A percentile compares a stretch with the other conserved stretches of the same genome.
Conservation (phyloP, 2,797 vertebrate species). For the Cyprinodon diabolis region DNA sequence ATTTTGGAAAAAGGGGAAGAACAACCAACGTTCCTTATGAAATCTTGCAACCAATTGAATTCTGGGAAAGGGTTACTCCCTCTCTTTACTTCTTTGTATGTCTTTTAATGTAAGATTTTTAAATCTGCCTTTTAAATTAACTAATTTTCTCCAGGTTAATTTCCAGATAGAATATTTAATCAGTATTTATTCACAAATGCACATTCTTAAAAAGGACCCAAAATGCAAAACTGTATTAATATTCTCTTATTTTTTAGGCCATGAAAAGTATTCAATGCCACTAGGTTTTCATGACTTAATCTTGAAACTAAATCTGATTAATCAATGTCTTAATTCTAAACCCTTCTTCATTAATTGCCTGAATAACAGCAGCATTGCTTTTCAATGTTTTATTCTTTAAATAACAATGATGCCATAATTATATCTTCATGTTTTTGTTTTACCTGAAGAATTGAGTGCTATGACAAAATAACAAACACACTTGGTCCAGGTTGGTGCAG, state of each 20-base stretch:
- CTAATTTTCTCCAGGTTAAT: not conserved
- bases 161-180: not conserved
- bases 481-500: not conserved
- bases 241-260: not conserved
- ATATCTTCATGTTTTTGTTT: not conserved
- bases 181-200: not conserved
- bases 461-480: not conserved
- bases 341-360: not conserved
- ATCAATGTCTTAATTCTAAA: not conserved
- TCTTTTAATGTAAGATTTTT: not conserved
- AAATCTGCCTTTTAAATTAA: not conserved
- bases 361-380: not conserved
- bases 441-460: not conserved
- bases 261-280: not conserved
- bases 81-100: not conserved
- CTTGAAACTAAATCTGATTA: not conserved
- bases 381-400: not conserved
- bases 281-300: not conserved
- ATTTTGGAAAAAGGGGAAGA: slow-evolving; percentile 8
- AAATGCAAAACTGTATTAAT: not conserved
- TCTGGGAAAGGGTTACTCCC: slow-evolving; percentile 13
- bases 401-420: not conserved
- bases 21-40: slow-evolving; percentile 6
- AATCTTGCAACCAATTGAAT: slow-evolving; percentile 37
- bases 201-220: not conserved